A percentile compares a stretch with the other conserved stretches of the same genome.
Conservation (phyloP, 1,140 invertebrate species). For the Drosophila oshimai region DNA sequence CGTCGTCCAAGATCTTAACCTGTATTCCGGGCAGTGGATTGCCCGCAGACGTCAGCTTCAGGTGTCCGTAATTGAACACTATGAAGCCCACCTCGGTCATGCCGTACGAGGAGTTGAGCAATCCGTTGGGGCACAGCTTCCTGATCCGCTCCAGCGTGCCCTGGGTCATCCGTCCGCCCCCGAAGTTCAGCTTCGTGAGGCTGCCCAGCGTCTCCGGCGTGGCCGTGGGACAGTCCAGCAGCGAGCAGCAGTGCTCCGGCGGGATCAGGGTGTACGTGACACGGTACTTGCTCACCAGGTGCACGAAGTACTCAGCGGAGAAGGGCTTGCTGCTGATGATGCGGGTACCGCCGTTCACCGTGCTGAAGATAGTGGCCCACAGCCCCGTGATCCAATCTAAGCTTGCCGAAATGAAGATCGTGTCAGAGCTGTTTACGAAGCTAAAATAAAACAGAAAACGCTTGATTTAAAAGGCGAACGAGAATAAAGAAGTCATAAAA, state of each 20-base stretch:
- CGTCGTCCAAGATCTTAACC: slow-evolving; percentile 73
- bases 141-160: slow-evolving; percentile 32
- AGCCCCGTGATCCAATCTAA: slow-evolving; percentile 64
- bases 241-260: slow-evolving; percentile 39
- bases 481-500: neutral
- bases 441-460: too few species aligned
- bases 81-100: slow-evolving; percentile 49
- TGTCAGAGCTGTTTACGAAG: slow-evolving; percentile 13
- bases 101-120: slow-evolving; percentile 34
- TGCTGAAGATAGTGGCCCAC: slow-evolving; percentile 31
- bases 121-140: slow-evolving; percentile 4
- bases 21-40: slow-evolving; percentile 16
- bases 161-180: slow-evolving; percentile 22
- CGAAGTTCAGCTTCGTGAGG: slow-evolving; percentile 19
- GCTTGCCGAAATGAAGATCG: slow-evolving; percentile 31
- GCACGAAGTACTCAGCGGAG: slow-evolving; percentile 36
- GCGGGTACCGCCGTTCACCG: slow-evolving; percentile 30
- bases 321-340: slow-evolving; percentile 59
- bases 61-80: slow-evolving; percentile 14
- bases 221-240: slow-evolving; percentile 34
- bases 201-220: slow-evolving; percentile 23
- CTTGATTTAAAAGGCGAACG: too few species aligned
- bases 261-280: slow-evolving; percentile 36
- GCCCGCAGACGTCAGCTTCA: slow-evolving; percentile 38
- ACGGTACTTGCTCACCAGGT: slow-evolving; percentile 52